phyloP scores from a whole-genome alignment of 2,113 vertebrate species.

The Panurus biarmicus region DNA sequence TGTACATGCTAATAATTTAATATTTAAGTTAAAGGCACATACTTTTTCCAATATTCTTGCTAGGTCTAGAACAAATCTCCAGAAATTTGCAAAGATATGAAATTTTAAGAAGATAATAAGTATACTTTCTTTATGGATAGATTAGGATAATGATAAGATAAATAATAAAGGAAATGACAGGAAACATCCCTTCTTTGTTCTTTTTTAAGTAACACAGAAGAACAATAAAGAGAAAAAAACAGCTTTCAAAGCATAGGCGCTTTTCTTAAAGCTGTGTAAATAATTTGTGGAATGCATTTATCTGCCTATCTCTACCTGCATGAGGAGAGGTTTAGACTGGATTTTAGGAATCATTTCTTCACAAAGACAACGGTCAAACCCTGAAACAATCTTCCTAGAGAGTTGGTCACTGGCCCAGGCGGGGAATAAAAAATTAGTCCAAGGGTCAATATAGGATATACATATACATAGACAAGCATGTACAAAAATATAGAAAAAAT shows the following conservation, averaged over 20 bases:
- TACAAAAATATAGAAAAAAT: neutral
- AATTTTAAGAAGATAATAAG: neutral
- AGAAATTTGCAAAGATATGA: neutral
- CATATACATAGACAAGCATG: neutral
- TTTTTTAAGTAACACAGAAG: neutral
- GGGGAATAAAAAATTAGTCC: too few species aligned
- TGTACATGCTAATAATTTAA: neutral
- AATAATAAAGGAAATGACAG: neutral
- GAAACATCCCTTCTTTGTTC: neutral
- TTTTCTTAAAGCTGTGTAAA: neutral
- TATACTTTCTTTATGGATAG: neutral
- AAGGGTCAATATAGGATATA: neutral
- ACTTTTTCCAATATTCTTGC: neutral
- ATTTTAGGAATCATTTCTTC: neutral
- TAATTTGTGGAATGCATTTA: neutral
- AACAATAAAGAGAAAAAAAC: neutral
- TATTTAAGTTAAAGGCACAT: neutral
- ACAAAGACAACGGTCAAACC: neutral
- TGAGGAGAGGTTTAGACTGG: too few species aligned
- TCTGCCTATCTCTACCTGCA: neutral
- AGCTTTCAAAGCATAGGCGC: neutral
- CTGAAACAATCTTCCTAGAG: neutral
- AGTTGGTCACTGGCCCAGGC: accelerated
- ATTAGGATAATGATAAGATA: neutral
- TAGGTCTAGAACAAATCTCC: neutral